phyloP scores from a whole-genome alignment of 2,888 invertebrate species.

The Prenolepis imparis region DNA sequence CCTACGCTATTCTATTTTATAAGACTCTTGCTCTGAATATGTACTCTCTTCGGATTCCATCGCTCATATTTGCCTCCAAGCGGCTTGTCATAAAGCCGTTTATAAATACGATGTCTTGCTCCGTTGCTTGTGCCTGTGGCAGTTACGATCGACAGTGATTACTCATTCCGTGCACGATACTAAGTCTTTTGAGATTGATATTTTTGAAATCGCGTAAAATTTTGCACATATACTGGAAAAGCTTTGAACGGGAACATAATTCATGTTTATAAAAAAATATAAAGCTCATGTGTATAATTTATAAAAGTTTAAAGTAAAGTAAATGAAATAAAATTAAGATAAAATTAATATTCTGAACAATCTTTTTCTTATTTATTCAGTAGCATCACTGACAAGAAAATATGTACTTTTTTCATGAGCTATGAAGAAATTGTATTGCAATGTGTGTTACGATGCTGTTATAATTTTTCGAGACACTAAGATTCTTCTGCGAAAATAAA shows the following conservation, averaged over 20 bases:
- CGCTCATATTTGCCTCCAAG: not conserved
- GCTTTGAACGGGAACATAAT: not conserved
- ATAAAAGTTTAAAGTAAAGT: not conserved
- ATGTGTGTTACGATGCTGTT: not conserved
- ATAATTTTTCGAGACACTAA: conserved; percentile 4
- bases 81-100: conserved; percentile 11
- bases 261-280: not conserved
- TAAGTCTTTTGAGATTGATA: conserved; percentile 12
- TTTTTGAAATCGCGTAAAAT: not conserved
- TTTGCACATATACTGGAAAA: not conserved
- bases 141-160: conserved; percentile 30
- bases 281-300: not conserved
- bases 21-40: not conserved
- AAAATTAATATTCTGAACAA: not conserved
- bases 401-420: not conserved
- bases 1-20: conserved; percentile 2
- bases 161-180: not conserved
- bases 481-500: not conserved
- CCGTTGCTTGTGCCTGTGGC: not conserved
- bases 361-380: not conserved
- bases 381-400: not conserved
- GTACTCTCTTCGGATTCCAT: not conserved
- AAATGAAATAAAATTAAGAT: not conserved
- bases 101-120: conserved; percentile 12
- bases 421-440: not conserved